Evolutionary conservation across 1,140 invertebrate species (phyloP).

Genomic region (Cydia fagiglandana): DNA sequence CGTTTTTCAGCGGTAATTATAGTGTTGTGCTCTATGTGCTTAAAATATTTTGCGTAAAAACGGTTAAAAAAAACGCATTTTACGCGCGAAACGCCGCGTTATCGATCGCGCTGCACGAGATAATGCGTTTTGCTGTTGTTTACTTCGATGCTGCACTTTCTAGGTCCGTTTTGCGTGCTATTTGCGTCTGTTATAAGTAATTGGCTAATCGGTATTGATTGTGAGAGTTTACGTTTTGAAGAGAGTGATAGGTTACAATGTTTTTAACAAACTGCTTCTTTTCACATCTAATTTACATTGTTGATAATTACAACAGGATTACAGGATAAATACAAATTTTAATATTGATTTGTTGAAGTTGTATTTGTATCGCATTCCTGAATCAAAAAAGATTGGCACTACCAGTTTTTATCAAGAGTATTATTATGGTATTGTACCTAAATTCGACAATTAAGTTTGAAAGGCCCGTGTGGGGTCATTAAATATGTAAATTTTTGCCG

Average conservation of each 20-base stretch:
- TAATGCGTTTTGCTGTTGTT: constrained; percentile 25
- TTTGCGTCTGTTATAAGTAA: constrained; percentile 24
- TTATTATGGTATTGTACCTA: constrained; percentile 25
- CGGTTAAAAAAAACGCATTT: neutral
- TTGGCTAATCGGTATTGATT: constrained; percentile 15
- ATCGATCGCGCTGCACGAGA: constrained; percentile 18
- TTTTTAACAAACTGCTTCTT: neutral
- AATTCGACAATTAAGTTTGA: constrained; percentile 36
- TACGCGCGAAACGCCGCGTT: constrained; percentile 21
- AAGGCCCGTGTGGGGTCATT: neutral
- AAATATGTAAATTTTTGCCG: constrained; percentile 23
- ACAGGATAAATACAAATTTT: neutral
- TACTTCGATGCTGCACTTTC: constrained; percentile 29
- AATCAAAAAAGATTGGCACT: constrained; percentile 34
- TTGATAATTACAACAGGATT: neutral
- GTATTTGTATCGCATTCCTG: constrained; percentile 38
- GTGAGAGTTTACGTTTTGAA: constrained; percentile 1
- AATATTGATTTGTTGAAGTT: neutral
- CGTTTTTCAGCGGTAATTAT: constrained; percentile 35
- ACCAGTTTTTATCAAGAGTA: constrained; percentile 42
- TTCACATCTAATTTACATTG: neutral
- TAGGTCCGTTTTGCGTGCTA: constrained; percentile 8
- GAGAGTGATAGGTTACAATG: neutral
- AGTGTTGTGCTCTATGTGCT: neutral
- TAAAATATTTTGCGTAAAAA: neutral